Conservation (phyloP, 2,888 invertebrate species). For the Heliconius erato region DNA sequence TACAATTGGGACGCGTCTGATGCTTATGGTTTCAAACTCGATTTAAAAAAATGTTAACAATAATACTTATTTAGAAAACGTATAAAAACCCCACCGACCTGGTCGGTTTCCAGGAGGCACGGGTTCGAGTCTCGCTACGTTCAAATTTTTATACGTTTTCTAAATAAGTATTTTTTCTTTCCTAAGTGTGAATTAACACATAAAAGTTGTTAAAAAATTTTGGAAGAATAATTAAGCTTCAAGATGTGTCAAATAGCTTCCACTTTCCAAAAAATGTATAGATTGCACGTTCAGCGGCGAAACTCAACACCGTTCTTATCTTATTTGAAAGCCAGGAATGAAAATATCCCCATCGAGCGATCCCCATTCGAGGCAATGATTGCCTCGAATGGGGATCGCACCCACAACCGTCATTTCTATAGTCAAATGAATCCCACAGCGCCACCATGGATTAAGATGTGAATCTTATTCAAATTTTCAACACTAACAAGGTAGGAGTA, state of each 20-base stretch:
- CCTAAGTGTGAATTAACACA: too few relatives aligned
- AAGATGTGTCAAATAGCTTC: not conserved
- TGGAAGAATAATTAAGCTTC: not conserved
- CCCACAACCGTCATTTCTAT: not conserved
- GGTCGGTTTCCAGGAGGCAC: too few relatives aligned
- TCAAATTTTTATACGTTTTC: too few relatives aligned
- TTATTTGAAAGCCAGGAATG: not conserved
- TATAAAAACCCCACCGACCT: too few relatives aligned
- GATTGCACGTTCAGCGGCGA: not conserved
- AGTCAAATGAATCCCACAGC: not conserved
- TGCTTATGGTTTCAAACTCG: not conserved
- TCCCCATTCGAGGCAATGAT: too few relatives aligned
- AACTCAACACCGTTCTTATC: not conserved
- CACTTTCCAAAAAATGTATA: not conserved
- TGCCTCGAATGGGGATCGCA: not conserved
- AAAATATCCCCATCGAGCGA: too few relatives aligned
- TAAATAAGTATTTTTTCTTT: too few relatives aligned
- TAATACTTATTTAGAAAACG: too few relatives aligned
- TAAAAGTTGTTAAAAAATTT: too few relatives aligned
- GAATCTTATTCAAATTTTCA: too few relatives aligned
- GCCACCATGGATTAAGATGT: not conserved
- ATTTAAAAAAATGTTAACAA: not conserved
- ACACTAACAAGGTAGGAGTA: too few relatives aligned
- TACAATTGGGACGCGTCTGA: not conserved
- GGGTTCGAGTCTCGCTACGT: too few relatives aligned